Base-by-base conservation (phyloP, 37 sponge, comb jelly and placozoan genomes). In the Aplysina aerophoba region DNA sequence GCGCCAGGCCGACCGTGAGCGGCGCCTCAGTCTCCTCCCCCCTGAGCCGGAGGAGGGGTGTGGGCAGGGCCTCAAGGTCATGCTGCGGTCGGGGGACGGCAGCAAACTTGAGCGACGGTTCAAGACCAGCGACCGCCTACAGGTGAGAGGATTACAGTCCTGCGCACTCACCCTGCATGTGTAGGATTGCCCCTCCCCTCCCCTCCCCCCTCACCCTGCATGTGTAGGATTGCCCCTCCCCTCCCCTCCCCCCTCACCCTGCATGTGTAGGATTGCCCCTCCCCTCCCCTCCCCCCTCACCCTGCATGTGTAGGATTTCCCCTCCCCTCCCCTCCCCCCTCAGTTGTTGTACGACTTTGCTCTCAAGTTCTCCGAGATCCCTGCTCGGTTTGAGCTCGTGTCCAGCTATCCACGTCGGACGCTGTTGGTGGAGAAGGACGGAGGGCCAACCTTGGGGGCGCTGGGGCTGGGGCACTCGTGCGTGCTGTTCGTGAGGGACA, bases 341-440 rank as follows among this genome's bases (percentile, higher is more conserved):
- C 63, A 93, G 93, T 59, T 82, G 19, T 68, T 93, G 41, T 93
- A 93, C 77, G 90, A 94, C 82, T 94, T 89, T 89, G 91, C 85
- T 4, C 73, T 81, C 81, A 80, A 74, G 15, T 63, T 33, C 27
- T 30, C 73, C 28, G 80, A 88, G 6, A 64, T 60, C 15, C 53
- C 79, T 19, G 25, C 31, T 21, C 30, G 67, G 24, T 91, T 90
- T 56, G 82, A 68, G 0, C 74, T 94, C 50, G 59, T 90, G 24
- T 86, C 89, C 24, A 94, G 88, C 88, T 94, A 85, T 40, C 94
- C 94, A 25, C 87, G 89, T 6, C 85, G 83, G 36, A 82, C 81
- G 50, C 84, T 94, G 0, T 22, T 41, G 13, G 55, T 59, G 34
- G 82, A 68, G 2, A 85, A 89, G 34, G 79, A 33, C 6, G 91